Conservation (phyloP, 2,888 invertebrate species). For the Yponomeuta evonymella region DNA sequence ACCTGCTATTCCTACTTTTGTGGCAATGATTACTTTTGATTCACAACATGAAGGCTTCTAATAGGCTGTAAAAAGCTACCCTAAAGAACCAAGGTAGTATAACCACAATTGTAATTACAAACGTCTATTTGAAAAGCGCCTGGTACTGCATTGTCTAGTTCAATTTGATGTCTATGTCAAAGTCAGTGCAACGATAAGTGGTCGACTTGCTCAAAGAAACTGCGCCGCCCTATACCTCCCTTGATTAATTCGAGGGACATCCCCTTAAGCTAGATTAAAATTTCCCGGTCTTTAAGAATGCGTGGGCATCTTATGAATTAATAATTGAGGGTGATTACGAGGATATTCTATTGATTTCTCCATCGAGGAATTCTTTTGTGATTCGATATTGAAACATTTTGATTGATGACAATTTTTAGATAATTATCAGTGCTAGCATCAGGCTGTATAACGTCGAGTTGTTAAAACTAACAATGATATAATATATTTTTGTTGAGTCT, state of each 20-base stretch:
- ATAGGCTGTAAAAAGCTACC: too few species aligned
- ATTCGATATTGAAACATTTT: too few species aligned
- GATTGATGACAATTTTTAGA: not conserved
- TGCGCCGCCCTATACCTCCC: conserved; percentile 7
- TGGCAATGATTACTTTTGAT: too few species aligned
- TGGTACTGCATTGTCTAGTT: not conserved
- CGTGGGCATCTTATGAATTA: conserved; percentile 52
- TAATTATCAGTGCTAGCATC: too few species aligned
- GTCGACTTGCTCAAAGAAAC: not conserved
- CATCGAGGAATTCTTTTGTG: not conserved
- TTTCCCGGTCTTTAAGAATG: conserved; percentile 45
- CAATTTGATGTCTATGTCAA: conserved; percentile 4
- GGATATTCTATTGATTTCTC: not conserved
- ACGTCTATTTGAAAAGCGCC: not conserved
- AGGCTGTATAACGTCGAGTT: too few species aligned
- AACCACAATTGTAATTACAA: not conserved
- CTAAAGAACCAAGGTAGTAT: not conserved
- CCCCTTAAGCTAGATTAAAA: conserved; percentile 53
- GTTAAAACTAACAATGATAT: too few species aligned
- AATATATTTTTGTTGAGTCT: too few species aligned
- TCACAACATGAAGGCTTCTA: too few species aligned
- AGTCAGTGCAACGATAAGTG: conserved; percentile 9
- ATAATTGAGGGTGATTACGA: conserved; percentile 31
- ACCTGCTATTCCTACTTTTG: too few species aligned
- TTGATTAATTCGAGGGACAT: conserved; percentile 16